Evolutionary conservation across 2,797 vertebrate genomes (phyloP).

Genomic region (Columba guinea): DNA sequence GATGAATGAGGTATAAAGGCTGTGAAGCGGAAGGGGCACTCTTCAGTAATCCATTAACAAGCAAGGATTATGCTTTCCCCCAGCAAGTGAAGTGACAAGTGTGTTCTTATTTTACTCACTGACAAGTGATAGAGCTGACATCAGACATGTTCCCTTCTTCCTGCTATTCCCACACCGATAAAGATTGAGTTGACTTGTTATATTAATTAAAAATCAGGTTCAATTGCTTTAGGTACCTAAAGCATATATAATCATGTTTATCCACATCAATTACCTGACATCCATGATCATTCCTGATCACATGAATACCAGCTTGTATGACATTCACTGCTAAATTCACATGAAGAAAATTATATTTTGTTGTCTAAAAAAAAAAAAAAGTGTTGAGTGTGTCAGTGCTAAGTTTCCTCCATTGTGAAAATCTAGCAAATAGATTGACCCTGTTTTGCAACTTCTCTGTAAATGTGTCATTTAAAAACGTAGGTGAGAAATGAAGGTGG

Average conservation of each 20-base stretch:
- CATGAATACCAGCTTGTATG: not conserved
- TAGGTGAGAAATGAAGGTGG: not conserved
- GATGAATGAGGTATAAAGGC: not conserved
- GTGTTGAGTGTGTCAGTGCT: not conserved
- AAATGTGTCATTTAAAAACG: not conserved
- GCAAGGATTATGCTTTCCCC: constrained; percentile 8
- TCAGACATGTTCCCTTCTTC: not conserved
- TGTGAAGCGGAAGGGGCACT: not conserved
- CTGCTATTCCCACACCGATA: not conserved
- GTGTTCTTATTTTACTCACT: constrained; percentile 9
- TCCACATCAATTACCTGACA: not conserved
- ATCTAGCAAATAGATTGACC: not conserved
- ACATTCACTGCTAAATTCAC: not conserved
- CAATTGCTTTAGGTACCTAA: not conserved
- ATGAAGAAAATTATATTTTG: not conserved
- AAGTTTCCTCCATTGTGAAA: not conserved
- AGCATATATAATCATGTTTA: not conserved
- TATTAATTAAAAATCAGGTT: constrained; percentile 22
- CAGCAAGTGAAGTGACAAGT: constrained; percentile 31
- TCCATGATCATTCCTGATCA: not conserved
- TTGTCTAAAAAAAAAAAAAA: not conserved
- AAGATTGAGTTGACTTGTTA: not conserved
- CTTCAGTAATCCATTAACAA: constrained; percentile 1
- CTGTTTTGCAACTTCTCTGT: not conserved
- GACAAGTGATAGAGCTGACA: constrained; percentile 20